Evolutionary conservation across 2,113 vertebrate species (phyloP), one percentile per base, ranked within the genome.

Genomic region (Microtus oregoni): DNA sequence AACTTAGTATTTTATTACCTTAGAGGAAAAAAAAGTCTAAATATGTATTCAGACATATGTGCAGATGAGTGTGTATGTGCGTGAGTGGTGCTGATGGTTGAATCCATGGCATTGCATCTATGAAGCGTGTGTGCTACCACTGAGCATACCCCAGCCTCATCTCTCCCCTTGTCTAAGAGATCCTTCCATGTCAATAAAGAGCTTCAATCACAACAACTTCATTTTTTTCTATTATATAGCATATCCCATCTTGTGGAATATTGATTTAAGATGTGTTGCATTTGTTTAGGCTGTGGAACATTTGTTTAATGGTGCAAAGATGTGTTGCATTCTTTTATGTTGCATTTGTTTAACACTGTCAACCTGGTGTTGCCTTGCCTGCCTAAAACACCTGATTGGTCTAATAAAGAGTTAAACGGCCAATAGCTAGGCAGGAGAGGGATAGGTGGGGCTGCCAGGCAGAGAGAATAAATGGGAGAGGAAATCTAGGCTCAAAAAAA

Each of bases 171-270:
- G 77, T 22, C 32, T 81, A 91, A 96, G 38, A 89, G 72, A 85
- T 11, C 22, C 86, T 95, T 92, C 20, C 14, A 35, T 41, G 35
- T 94, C 76, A 86, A 50, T 55, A 79, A 72, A 73, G 19, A 86
- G 58, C 30, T 8, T 68, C 50, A 82, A 76, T 94, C 17, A 83
- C 76, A 89, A 38, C 28, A 68, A 24, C 86, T 94, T 95, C 86
- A 35, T 91, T 41, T 79, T 79, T 83, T 87, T 63, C 50, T 26
- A 30, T 44, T 41, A 68, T 47, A 68, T n/a, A 58, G 6, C 55
- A 55, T 50, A 81, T 32, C 6, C 68, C 19, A 19, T 72, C 35
- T 5, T 72, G 35, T n/a, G 35, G 35, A 32, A 72, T 20, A 19
- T 70, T 70, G 15, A 35, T 19, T n/a, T 35, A 70, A 70, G 68